Base-by-base conservation (phyloP, 2,797 vertebrate genomes). In the Thamnophis elegans region DNA sequence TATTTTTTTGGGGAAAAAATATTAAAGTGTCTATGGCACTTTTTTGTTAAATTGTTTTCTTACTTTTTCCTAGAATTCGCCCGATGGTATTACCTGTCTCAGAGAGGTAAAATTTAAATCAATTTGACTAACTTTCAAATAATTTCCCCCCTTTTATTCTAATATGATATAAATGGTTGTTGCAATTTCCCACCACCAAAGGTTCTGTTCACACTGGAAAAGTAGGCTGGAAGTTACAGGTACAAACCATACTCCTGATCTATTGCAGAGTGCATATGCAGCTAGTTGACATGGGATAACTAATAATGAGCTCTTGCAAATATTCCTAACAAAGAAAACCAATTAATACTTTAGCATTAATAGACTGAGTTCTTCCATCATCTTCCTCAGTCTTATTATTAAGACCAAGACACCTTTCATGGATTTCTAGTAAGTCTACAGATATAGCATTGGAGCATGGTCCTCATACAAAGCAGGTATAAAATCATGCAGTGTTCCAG, bases 61-160 rank as follows among this genome's bases (percentile, higher is more conserved):
- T 92, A 96, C 97, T 97, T 95, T 96, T 96, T 97, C 96, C 97
- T 97, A 97, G 97, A 97, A 96, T 95, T 97, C 92, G 95, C 97
- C 94, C 94, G 90, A 89, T 97, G 97, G 97, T 97, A 96, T 97
- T 97, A 97, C 87, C 56, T 97, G 97, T 97, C 95, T 96, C 97
- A 97, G 97, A 97, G 97, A 97, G 97, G 97, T 97, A 97, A 97
- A 95, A 95, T 95, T 96, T 95, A 93, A 96, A 96, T 85, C 94
- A 87, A 96, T 95, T 96, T 96, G 95, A 95, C 91, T 95, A 5
- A 91, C 91, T 96, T 94, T 94, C n/a, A 56, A 94, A 65, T 65
- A 89, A 5, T 94, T 93, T 95, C 36, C 32, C 59, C 25, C 5
- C 88, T 93, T 91, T 59, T 54, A 54, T 13, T 2, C 6, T 91